Evolutionary conservation across 2,113 vertebrate species (phyloP).

Genomic region (Carlito syrichta): DNA sequence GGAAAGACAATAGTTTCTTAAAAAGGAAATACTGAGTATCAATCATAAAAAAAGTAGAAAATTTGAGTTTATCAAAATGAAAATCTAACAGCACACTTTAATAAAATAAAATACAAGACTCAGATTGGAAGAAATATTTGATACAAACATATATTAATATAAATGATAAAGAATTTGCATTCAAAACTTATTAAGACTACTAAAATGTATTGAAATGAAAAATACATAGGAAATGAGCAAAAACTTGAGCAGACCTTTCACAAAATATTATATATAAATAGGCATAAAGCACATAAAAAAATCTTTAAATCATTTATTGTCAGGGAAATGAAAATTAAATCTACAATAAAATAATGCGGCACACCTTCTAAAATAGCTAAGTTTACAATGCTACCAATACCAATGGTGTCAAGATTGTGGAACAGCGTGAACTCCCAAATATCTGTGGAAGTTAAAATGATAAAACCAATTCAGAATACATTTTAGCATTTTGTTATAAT

Average conservation of each 20-base stretch:
- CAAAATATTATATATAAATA: not conserved
- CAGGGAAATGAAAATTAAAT: slow-evolving; percentile 9
- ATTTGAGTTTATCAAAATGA: not conserved
- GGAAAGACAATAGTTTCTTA: too few species aligned
- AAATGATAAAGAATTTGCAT: not conserved
- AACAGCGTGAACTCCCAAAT: not conserved
- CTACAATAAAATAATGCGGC: not conserved
- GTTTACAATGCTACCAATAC: not conserved
- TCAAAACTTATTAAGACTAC: not conserved
- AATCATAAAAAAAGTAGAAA: not conserved
- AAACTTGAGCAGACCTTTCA: not conserved
- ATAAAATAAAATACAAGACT: not conserved
- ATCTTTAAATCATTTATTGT: not conserved
- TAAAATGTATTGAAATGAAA: not conserved
- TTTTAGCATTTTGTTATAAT: not conserved
- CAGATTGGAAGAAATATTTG: not conserved
- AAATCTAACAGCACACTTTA: not conserved
- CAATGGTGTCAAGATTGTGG: not conserved
- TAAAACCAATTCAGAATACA: not conserved
- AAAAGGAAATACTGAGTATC: not conserved
- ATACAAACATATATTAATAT: not conserved
- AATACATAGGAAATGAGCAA: not conserved
- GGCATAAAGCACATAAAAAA: not conserved
- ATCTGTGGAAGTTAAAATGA: not conserved
- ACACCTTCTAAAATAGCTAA: not conserved